Conservation (phyloP, 2,797 vertebrate species). For the Gila robusta region DNA sequence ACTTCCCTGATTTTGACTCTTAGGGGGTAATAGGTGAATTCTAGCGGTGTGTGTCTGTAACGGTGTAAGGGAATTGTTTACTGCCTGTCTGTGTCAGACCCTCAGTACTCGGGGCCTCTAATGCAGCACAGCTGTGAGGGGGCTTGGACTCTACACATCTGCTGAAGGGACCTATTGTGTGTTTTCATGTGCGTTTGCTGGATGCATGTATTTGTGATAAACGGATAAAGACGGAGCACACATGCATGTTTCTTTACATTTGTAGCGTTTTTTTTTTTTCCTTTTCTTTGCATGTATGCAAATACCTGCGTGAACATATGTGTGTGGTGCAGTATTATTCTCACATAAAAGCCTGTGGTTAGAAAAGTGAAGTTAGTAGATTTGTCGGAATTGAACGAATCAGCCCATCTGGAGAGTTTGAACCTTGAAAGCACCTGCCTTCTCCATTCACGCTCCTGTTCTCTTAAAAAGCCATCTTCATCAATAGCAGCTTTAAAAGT, state of each 20-base stretch:
- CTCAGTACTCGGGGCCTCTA: conserved; percentile 82
- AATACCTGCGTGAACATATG: conserved; percentile 7
- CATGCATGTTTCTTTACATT: conserved; percentile 33
- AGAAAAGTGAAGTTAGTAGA: conserved; percentile 39
- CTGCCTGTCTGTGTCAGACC: conserved; percentile 73
- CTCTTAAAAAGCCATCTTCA: conserved; percentile 21
- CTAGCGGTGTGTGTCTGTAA: conserved; percentile 53
- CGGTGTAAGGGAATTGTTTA: conserved; percentile 74
- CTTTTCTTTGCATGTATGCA: background rate
- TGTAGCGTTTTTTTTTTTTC: background rate
- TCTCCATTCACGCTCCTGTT: conserved; percentile 31
- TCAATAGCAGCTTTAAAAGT: conserved; percentile 45
- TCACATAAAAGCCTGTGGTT: conserved; percentile 1
- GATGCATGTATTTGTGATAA: conserved; percentile 47
- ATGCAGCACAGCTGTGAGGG: conserved; percentile 88
- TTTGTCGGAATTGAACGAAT: conserved; percentile 34
- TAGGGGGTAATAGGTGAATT: conserved; percentile 17
- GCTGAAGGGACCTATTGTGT: conserved; percentile 77
- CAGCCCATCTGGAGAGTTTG: conserved; percentile 41
- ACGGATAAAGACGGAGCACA: conserved; percentile 14
- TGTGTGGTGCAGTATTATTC: background rate
- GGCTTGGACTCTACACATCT: conserved; percentile 73
- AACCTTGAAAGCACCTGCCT: conserved; percentile 53
- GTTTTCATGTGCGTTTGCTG: conserved; percentile 44
- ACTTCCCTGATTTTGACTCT: conserved; percentile 15